Evolutionary conservation across 2,113 vertebrate genomes (phyloP).

Genomic region (Larimichthys crocea): DNA sequence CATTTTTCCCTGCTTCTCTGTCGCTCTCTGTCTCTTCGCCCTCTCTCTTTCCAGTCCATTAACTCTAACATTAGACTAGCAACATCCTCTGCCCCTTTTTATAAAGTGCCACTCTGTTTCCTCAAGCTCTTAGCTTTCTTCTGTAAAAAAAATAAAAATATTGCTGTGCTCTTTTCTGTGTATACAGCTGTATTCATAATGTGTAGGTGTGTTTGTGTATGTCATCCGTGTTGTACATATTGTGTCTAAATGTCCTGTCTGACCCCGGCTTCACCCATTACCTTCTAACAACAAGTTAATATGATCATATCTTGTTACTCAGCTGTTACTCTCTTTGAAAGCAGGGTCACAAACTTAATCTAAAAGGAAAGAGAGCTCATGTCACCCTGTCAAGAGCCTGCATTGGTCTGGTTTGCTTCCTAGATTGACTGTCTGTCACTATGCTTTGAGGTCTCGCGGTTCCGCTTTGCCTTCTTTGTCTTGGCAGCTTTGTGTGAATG

Average conservation of each 20-base stretch:
- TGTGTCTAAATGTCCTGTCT: not conserved
- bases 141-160: not conserved
- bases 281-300: not conserved
- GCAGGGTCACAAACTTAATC: slow-evolving; percentile 5
- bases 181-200: not conserved
- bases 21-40: slow-evolving; percentile 7
- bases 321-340: not conserved
- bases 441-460: not conserved
- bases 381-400: not conserved
- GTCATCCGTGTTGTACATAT: not conserved
- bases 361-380: not conserved
- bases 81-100: slow-evolving; percentile 53
- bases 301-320: not conserved
- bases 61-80: slow-evolving; percentile 64
- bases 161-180: not conserved
- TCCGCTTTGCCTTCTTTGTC: not conserved
- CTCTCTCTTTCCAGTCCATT: slow-evolving; percentile 60
- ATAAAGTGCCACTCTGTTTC: slow-evolving; percentile 28
- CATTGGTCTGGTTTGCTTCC: not conserved
- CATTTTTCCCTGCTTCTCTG: slow-evolving; percentile 27
- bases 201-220: not conserved
- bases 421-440: not conserved
- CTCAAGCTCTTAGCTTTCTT: slow-evolving; percentile 1
- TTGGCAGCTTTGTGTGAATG: slow-evolving; percentile 15
- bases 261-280: not conserved